Conservation (phyloP, 2,797 vertebrate species). For the Hydrocynus forskahlii region DNA sequence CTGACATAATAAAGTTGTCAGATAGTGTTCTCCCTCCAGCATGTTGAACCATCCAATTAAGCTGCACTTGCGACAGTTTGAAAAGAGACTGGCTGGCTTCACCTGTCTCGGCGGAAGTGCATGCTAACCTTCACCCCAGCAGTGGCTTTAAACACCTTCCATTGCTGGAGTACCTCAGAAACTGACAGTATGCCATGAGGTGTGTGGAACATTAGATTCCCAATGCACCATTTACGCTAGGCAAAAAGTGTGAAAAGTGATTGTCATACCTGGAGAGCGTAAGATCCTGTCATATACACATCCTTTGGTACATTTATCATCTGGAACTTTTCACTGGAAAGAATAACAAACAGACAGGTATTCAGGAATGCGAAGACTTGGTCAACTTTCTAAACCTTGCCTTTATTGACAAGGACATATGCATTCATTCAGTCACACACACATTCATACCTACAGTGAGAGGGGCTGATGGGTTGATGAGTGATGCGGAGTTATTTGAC, state of each 20-base stretch:
- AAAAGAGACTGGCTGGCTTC: too few relatives aligned
- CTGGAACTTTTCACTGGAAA: neutral
- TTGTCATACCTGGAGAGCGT: neutral
- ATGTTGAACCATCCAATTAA: too few relatives aligned
- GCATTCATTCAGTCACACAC: neutral
- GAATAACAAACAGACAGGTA: neutral
- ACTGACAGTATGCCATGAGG: neutral
- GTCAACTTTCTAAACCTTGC: neutral
- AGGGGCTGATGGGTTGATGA: slow-evolving; percentile 39
- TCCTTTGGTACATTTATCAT: neutral
- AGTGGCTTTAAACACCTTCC: neutral
- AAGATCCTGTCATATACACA: neutral
- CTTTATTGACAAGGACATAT: slow-evolving; percentile 3
- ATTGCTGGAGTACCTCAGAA: neutral
- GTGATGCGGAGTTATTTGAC: slow-evolving; percentile 45
- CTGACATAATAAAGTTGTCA: too few relatives aligned
- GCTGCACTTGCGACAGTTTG: too few relatives aligned
- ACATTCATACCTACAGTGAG: neutral
- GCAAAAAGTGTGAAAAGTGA: neutral
- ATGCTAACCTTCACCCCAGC: neutral
- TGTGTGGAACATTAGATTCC: neutral
- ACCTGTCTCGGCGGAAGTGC: too few relatives aligned
- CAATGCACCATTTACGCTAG: neutral
- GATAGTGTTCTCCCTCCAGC: too few relatives aligned
- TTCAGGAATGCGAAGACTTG: too few relatives aligned